Evolutionary conservation across 2,113 vertebrate species (phyloP).

Genomic region (Cariama cristata): DNA sequence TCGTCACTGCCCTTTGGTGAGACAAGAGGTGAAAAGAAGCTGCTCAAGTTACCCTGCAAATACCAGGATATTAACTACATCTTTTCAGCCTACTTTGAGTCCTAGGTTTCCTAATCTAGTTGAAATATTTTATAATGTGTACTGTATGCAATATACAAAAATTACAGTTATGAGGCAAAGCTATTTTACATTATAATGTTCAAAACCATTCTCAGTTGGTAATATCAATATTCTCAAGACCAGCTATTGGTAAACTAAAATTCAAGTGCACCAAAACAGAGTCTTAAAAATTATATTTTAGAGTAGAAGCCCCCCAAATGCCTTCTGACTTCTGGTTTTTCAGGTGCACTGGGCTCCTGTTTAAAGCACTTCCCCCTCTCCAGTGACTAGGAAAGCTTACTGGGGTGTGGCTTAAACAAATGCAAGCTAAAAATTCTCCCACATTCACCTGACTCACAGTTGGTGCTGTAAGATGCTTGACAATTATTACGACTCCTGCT

Average conservation of each 20-base stretch:
- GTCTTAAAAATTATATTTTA: neutral
- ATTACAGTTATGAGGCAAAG: neutral
- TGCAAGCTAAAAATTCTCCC: neutral
- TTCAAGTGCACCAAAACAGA: neutral
- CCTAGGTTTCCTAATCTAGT: neutral
- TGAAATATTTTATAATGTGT: neutral
- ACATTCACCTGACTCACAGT: neutral
- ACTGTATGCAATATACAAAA: neutral
- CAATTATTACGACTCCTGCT: neutral
- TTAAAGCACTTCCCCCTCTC: rapidly evolving
- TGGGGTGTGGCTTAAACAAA: neutral
- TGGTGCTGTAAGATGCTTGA: neutral
- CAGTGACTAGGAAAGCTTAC: neutral
- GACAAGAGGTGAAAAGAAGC: neutral
- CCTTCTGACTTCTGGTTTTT: neutral
- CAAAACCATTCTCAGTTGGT: neutral
- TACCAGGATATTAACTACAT: neutral
- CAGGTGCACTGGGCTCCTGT: neutral
- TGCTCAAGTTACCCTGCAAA: neutral
- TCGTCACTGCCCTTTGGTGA: neutral
- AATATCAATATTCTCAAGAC: neutral
- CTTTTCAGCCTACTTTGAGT: neutral
- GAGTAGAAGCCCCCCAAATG: neutral
- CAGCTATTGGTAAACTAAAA: neutral
- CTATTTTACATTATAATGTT: neutral